These are phyloP conservation scores for Ophion ellenae DNA, from an alignment of 2,888 invertebrate genomes.

Conservation along the genomic window DNA sequence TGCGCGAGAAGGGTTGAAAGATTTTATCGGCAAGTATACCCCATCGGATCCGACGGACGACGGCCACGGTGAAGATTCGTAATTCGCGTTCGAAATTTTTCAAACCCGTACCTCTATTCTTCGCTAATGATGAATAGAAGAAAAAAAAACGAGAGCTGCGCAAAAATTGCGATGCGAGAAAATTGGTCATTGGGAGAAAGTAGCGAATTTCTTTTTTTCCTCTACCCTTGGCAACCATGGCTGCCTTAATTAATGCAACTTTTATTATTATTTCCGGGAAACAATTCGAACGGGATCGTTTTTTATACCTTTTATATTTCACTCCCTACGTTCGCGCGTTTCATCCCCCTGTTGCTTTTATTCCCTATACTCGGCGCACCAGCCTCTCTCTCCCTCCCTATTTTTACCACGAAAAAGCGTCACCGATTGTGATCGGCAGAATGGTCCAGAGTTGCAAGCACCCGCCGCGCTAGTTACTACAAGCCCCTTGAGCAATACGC, in stretches of 20 bases:
- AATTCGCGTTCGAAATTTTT: constrained; percentile 12
- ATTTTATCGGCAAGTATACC: constrained; percentile 67
- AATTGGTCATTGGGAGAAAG: constrained; percentile 59
- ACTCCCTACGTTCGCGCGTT: constrained; percentile 36
- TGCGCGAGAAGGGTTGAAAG: constrained; percentile 64
- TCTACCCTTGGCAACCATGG: constrained; percentile 70
- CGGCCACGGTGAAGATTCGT: constrained; percentile 3
- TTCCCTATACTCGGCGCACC: constrained; percentile 24
- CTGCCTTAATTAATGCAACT: constrained; percentile 81
- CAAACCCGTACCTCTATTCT: neutral
- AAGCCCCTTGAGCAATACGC: constrained; percentile 43
- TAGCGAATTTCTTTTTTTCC: constrained; percentile 66
- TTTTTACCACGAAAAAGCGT: constrained; percentile 62
- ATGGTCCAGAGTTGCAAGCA: constrained; percentile 23
- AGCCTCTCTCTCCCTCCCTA: neutral
- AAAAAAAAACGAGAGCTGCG: neutral
- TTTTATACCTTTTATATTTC: constrained; percentile 54
- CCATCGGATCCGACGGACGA: constrained; percentile 41
- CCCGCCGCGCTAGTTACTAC: constrained; percentile 32
- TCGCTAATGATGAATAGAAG: neutral
- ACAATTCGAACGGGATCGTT: constrained; percentile 71
- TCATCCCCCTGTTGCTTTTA: constrained; percentile 25
- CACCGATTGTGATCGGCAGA: constrained; percentile 39
- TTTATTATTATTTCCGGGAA: constrained; percentile 80
- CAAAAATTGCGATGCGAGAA: constrained; percentile 39